Percentiles rank a stretch among this genome's conserved stretches.
These are phyloP conservation scores for Anseranas semipalmata DNA, from an alignment of 2,113 vertebrate genomes.

Conservation along the genomic window DNA sequence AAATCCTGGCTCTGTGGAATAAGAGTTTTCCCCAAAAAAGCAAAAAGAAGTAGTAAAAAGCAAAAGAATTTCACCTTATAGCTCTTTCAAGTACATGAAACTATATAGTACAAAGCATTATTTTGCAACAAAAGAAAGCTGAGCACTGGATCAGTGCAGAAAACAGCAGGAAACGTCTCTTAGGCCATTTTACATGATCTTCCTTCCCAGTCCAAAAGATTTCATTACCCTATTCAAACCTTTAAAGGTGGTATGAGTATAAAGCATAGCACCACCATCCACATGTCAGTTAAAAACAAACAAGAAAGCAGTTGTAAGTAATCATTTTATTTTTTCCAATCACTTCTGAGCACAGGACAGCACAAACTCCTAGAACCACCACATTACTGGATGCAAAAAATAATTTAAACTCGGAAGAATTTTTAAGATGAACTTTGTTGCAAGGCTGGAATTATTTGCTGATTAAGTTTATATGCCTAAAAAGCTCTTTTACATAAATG, in stretches of 20 bases:
- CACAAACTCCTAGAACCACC: background rate
- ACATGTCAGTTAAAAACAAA: background rate
- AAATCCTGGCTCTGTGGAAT: background rate
- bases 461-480: conserved; percentile 6
- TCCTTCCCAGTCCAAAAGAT: background rate
- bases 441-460: conserved; percentile 8
- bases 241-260: background rate
- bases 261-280: background rate
- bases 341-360: background rate
- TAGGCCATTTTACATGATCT: background rate
- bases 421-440: background rate
- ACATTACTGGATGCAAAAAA: background rate
- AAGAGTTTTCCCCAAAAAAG: background rate
- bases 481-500: background rate
- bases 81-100: background rate
- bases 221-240: background rate
- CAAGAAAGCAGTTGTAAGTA: background rate
- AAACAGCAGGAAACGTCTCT: background rate
- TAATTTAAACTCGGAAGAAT: background rate
- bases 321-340: background rate
- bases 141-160: background rate
- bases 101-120: background rate
- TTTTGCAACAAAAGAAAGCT: background rate
- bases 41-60: too few relatives aligned
- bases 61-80: background rate